Base-by-base conservation (phyloP, 2,113 vertebrate species). In the Edolisoma coerulescens region DNA sequence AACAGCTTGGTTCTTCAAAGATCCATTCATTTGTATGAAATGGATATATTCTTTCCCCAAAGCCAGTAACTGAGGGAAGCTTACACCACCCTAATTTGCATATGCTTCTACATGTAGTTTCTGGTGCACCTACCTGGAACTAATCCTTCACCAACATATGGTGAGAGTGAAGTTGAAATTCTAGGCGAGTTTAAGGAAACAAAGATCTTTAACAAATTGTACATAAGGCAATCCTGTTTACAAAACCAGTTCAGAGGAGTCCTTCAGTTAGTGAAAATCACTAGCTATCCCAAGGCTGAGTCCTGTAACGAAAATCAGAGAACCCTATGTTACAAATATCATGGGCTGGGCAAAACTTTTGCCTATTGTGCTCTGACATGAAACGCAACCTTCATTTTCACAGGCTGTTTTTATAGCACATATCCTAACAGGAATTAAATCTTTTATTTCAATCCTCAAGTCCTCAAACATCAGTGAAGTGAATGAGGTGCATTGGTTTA, bases 81-180 rank as follows among this genome's bases (percentile, higher is more conserved):
- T 59, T 82, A 54, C 8, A 32, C 3, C 5, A 53, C 9, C 33
- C 6, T 60, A 54, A 39, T 57, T 90, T 63, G 8, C 17, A 11
- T 67, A 44, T 28, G 9, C 6, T 65, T n/a, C 30, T 56, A 49
- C 6, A 7, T 0, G 0, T 26, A 16, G 12, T 30, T 95, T 83
- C 41, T 73, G n/a, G 24, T 35, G 32, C 12, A 41, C 11, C 13
- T 52, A 42, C 1, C 1, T 47, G 61, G 37, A 59, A 45, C 13
- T 75, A 71, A 50, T 84, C 33, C 16, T 92, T 71, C 24, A 42
- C 21, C 33, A 56, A 21, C 5, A 9, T 52, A 39, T 42, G 69
- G 5, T 24, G 13, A 78, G 20, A 85, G 27, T 52, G 47, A 90
- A 92, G 39, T 47, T 82, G 63, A 88, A 87, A 65, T 79, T 68